A percentile compares a stretch with the other conserved stretches of the same genome.
Evolutionary conservation across 2,113 vertebrate genomes (phyloP).

Genomic region (Neofelis nebulosa): DNA sequence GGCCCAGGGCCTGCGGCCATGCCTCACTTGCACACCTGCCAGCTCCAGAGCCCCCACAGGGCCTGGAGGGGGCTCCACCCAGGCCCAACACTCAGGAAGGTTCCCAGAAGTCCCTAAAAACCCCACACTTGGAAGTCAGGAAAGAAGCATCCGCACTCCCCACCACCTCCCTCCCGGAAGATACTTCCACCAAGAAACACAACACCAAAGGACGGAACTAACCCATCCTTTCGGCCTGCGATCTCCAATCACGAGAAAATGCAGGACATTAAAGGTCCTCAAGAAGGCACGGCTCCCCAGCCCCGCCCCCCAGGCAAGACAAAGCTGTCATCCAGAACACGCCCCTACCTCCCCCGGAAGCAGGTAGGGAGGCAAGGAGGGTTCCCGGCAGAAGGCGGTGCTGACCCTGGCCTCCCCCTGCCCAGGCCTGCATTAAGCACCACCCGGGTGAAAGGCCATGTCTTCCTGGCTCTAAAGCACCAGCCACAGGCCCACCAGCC

Average conservation of each 20-base stretch:
- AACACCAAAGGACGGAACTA: not conserved
- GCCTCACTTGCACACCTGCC: not conserved
- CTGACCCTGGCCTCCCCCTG: too few species aligned
- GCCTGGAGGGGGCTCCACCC: not conserved
- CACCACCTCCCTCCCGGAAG: not conserved
- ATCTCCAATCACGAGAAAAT: not conserved
- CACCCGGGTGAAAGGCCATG: not conserved
- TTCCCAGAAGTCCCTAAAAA: not conserved
- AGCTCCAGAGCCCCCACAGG: not conserved
- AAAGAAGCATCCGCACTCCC: not conserved
- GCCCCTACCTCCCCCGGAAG: too few species aligned
- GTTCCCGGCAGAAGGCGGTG: not conserved
- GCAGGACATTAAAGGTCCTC: not conserved
- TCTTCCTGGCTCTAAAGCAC: not conserved
- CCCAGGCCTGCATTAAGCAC: not conserved
- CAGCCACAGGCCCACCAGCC: not conserved
- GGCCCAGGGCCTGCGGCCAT: not conserved
- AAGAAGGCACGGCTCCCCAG: rapidly evolving
- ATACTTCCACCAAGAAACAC: not conserved
- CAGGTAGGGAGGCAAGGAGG: too few species aligned
- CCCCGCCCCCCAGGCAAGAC: not conserved
- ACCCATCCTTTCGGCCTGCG: not conserved
- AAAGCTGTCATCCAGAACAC: not conserved
- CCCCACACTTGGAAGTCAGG: not conserved
- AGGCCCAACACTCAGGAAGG: not conserved